Conservation (phyloP, 2,888 invertebrate species). For the Phlogophora meticulosa region DNA sequence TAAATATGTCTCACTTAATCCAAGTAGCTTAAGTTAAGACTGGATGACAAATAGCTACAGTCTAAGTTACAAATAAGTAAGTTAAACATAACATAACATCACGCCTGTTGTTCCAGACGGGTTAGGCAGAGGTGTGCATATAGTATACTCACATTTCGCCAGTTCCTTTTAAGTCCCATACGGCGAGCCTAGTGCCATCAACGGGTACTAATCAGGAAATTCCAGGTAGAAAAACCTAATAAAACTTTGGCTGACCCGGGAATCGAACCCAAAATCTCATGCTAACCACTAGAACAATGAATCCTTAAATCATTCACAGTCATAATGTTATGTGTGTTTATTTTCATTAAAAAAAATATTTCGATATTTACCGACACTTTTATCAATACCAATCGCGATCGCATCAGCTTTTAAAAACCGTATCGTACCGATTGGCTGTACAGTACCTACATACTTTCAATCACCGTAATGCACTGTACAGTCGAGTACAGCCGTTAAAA, state of each 20-base stretch:
- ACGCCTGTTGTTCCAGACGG: no score
- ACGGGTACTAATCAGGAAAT: no score
- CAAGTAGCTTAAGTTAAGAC: slow-evolving; percentile 19
- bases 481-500: slow-evolving; percentile 64
- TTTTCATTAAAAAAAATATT: neutral
- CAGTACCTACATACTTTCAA: slow-evolving; percentile 63
- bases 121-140: no score
- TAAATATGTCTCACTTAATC: slow-evolving; percentile 41
- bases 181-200: no score
- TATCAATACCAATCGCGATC: slow-evolving; percentile 27
- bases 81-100: no score
- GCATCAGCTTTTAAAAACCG: slow-evolving; percentile 33
- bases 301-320: no score
- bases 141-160: no score
- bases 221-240: no score
- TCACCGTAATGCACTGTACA: slow-evolving; percentile 75
- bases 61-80: slow-evolving; percentile 3
- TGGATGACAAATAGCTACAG: slow-evolving; percentile 16
- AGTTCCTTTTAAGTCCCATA: no score
- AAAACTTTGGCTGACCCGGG: no score
- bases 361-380: slow-evolving; percentile 6
- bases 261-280: no score
- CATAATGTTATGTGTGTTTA: neutral
- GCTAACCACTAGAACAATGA: no score
- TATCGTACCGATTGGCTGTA: neutral